Evolutionary conservation across 2,797 vertebrate genomes (phyloP).

Genomic region (Pachyuromys duprasi): DNA sequence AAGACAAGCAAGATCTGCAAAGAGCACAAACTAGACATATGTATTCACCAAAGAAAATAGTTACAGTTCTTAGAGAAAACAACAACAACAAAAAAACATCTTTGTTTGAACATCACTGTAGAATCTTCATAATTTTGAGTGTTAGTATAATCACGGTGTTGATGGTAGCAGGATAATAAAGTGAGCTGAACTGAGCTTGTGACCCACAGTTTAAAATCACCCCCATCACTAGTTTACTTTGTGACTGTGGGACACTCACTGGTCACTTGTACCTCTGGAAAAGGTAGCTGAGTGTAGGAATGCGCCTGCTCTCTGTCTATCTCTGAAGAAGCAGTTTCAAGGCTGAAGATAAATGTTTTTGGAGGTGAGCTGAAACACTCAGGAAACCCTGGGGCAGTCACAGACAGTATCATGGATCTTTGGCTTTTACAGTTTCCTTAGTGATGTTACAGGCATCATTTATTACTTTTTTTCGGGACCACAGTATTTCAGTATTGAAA

Average conservation of each 20-base stretch:
- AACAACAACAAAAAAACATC: background rate
- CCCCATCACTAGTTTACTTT: background rate
- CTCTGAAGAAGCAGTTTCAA: background rate
- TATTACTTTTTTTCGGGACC: background rate
- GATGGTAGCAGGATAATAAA: background rate
- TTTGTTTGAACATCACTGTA: background rate
- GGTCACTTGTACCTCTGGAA: background rate
- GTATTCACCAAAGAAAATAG: background rate
- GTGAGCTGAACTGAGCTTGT: background rate
- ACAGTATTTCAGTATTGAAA: background rate
- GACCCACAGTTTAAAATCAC: background rate
- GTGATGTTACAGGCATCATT: background rate
- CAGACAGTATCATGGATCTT: background rate
- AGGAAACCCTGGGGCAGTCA: background rate
- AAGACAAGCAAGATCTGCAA: background rate
- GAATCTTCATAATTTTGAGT: background rate
- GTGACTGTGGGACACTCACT: background rate
- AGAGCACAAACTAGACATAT: background rate
- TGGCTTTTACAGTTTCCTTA: background rate
- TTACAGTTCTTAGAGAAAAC: background rate
- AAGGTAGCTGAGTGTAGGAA: background rate
- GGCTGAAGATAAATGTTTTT: background rate
- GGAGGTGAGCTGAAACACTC: background rate
- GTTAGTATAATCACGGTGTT: background rate
- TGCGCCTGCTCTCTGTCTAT: background rate